Base-by-base conservation (phyloP, 2,797 vertebrate genomes). In the Microctenopoma steveboyesi region DNA sequence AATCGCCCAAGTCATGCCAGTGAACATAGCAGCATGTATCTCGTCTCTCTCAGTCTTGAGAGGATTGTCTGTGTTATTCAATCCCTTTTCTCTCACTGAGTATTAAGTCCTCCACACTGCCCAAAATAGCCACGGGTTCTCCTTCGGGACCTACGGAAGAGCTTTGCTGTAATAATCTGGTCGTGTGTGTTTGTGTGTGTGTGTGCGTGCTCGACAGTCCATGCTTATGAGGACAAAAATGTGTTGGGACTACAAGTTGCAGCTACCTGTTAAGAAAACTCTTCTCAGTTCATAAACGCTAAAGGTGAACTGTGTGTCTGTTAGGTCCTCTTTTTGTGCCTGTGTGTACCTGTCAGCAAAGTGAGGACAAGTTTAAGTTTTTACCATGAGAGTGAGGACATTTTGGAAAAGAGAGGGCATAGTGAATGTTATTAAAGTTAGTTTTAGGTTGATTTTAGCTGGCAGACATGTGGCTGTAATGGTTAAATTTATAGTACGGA, bases 81-180 rank as follows among this genome's bases (percentile, higher is more conserved):
- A 75, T 78, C 69, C 59, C 35, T 73, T 61, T 12, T 62, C 63
- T 57, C 74, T 72, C 72, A 16, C 60, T 55, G 64, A 55, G 77
- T 63, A 82, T 76, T 82, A 79, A 86, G 56, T 80, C 76, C 65
- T 83, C 53, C 66, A 63, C 54, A 22, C 40, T 40, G 64, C 72
- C 66, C 16, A 58, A 83, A 88, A 91, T 89, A 91, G 69, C 47
- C 28, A 39, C 0, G 53, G 80, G 43, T 69, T 78, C 62, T 81
- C 81, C 74, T 79, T 40, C 76, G 81, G 86, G 82, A 85, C 62
- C 27, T 59, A 79, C 79, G 62, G 58, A 58, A 58, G 64, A 76
- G 74, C 79, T 83, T 60, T 81, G 61, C 68, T 61, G 43, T 43
- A 71, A 71, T 76, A 73, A 76, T 85, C 61, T 39, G 8, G 48